These are phyloP conservation scores for Boloria euphrosyne DNA, from an alignment of 2,888 invertebrate genomes.

Conservation along the genomic window DNA sequence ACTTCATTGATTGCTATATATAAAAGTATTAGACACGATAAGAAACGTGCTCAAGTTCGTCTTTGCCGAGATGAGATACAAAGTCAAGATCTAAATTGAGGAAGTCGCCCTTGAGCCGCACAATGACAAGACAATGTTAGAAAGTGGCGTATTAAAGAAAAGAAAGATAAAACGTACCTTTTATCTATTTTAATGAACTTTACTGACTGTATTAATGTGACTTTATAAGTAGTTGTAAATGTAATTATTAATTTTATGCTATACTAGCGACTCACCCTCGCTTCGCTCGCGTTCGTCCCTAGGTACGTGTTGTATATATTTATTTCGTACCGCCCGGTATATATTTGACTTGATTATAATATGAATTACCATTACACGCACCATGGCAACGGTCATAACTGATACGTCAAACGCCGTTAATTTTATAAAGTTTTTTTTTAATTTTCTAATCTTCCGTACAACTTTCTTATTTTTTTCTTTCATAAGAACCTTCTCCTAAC, in stretches of 20 bases:
- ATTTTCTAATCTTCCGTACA: too few relatives aligned
- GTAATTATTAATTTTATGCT: background rate
- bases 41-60: constrained; percentile 57
- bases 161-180: constrained; percentile 28
- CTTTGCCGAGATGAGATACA: constrained; percentile 30
- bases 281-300: too few relatives aligned
- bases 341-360: too few relatives aligned
- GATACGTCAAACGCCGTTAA: too few relatives aligned
- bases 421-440: too few relatives aligned
- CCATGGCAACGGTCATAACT: too few relatives aligned
- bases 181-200: constrained; percentile 32
- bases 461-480: too few relatives aligned
- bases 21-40: constrained; percentile 33
- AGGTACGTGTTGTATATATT: too few relatives aligned
- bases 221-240: constrained; percentile 16
- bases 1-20: constrained; percentile 21
- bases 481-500: too few relatives aligned
- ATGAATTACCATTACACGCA: too few relatives aligned
- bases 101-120: constrained; percentile 36
- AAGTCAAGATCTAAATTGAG: constrained; percentile 36
- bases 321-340: too few relatives aligned
- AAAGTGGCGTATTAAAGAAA: constrained; percentile 32
- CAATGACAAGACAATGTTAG: constrained; percentile 30
- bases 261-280: too few relatives aligned
- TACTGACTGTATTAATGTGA: constrained; percentile 16